A percentile compares a stretch with the other conserved stretches of the same genome.
Conservation (phyloP, 2,888 invertebrate species). For the Eupithecia centaureata region DNA sequence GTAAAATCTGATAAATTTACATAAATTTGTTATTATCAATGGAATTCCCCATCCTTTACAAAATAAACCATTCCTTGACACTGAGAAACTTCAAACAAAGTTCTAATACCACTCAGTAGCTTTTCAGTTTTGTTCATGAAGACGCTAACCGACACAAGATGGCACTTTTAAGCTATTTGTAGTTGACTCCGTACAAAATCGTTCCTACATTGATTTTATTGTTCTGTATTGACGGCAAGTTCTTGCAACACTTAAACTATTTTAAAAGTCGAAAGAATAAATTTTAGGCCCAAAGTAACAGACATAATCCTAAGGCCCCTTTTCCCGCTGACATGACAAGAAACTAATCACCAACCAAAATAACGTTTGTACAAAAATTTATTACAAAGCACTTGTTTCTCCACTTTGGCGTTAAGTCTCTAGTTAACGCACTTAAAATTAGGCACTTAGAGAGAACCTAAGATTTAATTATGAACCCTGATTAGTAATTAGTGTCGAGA, state of each 20-base stretch:
- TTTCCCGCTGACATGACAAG: constrained; percentile 16
- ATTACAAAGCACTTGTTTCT: not conserved
- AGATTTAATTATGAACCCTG: not conserved
- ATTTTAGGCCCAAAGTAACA: constrained; percentile 33
- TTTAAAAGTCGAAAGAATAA: constrained; percentile 19
- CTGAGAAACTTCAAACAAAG: not conserved
- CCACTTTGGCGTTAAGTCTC: not conserved
- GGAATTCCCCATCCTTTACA: not conserved
- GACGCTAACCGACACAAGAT: not conserved
- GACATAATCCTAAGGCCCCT: constrained; percentile 33
- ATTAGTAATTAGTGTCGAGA: constrained; percentile 17
- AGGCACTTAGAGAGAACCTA: constrained; percentile 6
- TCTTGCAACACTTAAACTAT: constrained; percentile 29
- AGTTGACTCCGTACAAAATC: not conserved
- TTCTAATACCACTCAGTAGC: no score
- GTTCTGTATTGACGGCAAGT: constrained; percentile 39
- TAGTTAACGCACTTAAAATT: not conserved
- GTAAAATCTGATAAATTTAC: constrained; percentile 1
- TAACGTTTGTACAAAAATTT: not conserved
- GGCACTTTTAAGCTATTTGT: not conserved
- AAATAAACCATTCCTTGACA: not conserved
- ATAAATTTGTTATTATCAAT: no score
- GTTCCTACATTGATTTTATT: constrained; percentile 12
- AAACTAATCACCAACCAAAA: constrained; percentile 16
- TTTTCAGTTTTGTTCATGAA: no score